phyloP scores from a whole-genome alignment of 2,797 vertebrate species.

The Pteronotus mesoamericanus region DNA sequence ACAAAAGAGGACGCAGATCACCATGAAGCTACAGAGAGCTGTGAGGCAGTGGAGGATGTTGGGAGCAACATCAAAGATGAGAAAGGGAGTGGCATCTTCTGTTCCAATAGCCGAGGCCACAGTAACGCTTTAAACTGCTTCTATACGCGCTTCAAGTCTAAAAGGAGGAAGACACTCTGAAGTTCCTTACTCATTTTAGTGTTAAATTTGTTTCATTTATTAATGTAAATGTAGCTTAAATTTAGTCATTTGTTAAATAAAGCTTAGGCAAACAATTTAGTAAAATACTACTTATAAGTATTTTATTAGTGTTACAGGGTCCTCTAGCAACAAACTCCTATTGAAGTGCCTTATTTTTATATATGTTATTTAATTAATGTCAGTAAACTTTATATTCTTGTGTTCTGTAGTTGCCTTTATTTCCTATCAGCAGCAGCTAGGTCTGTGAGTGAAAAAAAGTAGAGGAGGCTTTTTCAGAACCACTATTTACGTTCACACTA shows the following conservation, averaged over 20 bases:
- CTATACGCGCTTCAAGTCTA: slow-evolving; percentile 79
- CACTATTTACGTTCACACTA: neutral
- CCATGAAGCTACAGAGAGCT: slow-evolving; percentile 70
- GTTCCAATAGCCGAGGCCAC: slow-evolving; percentile 77
- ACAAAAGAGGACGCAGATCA: slow-evolving; percentile 74
- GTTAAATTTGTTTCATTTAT: slow-evolving; percentile 51
- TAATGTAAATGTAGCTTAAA: slow-evolving; percentile 67
- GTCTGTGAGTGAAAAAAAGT: slow-evolving; percentile 30
- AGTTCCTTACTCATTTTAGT: slow-evolving; percentile 47
- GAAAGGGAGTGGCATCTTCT: slow-evolving; percentile 65
- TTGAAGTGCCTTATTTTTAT: slow-evolving; percentile 63
- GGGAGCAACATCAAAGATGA: slow-evolving; percentile 77
- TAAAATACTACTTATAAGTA: slow-evolving; percentile 67
- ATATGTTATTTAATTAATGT: slow-evolving; percentile 45
- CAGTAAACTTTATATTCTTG: slow-evolving; percentile 38
- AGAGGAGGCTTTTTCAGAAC: neutral
- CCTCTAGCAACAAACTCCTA: slow-evolving; percentile 31
- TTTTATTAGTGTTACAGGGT: slow-evolving; percentile 65
- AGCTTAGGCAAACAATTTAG: slow-evolving; percentile 60
- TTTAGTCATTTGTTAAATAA: slow-evolving; percentile 67
- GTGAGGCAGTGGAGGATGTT: slow-evolving; percentile 73
- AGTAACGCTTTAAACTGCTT: slow-evolving; percentile 79
- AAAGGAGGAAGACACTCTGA: slow-evolving; percentile 84
- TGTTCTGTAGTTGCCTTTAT: slow-evolving; percentile 60
- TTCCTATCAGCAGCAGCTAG: slow-evolving; percentile 25